Conservation (phyloP, 2,113 vertebrate genomes). For the Melanostigma gelatinosum region DNA sequence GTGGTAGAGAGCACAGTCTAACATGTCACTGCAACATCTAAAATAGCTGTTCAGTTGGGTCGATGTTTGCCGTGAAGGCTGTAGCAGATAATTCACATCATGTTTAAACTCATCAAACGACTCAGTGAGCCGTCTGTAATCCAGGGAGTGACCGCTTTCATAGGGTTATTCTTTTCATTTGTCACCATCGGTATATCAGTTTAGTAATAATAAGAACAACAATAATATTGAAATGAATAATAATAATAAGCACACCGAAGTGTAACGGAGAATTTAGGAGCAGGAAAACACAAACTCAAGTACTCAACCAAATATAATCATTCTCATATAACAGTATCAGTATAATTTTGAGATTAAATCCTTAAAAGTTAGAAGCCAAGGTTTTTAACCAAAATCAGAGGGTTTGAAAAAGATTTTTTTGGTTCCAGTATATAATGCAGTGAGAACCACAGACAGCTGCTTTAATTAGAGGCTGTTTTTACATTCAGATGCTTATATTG, state of each 20-base stretch:
- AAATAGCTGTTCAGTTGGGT: neutral
- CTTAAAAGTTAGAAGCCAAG: neutral
- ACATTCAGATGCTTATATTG: neutral
- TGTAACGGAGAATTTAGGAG: neutral
- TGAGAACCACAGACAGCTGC: neutral
- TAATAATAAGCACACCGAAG: neutral
- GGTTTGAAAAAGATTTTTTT: neutral
- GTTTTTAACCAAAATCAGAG: neutral
- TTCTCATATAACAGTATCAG: neutral
- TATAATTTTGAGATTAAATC: neutral
- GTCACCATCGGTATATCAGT: neutral
- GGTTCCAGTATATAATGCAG: neutral
- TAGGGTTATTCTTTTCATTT: neutral
- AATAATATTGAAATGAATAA: neutral
- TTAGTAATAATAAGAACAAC: neutral
- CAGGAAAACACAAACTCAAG: neutral
- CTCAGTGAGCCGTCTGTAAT: neutral
- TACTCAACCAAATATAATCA: neutral
- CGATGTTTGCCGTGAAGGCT: neutral
- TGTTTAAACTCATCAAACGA: no score
- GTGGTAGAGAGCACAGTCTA: neutral
- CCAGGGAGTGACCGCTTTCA: neutral
- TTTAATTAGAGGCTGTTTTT: neutral
- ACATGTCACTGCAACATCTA: neutral
- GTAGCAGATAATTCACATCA: neutral